Percentiles rank a stretch among this genome's conserved stretches.
phyloP scores from a whole-genome alignment of 2,113 vertebrate species.

The Eubucco bourcierii region DNA sequence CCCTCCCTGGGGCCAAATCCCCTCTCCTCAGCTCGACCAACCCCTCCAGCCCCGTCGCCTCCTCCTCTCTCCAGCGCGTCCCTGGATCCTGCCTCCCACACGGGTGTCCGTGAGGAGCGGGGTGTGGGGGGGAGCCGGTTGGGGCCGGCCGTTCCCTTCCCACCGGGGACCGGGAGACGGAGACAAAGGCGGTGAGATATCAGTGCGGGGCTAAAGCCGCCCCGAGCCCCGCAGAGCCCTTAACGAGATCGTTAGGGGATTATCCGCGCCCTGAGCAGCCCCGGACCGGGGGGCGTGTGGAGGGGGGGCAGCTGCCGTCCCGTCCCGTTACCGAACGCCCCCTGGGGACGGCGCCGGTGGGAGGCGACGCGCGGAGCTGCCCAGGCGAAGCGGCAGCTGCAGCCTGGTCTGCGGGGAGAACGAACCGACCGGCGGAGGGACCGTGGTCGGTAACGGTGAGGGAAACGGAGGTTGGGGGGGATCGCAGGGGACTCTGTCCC shows the following conservation, averaged over 20 bases:
- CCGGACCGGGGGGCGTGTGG: not conserved
- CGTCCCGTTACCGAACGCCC: not conserved
- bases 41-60: not conserved
- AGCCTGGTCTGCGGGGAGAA: not conserved
- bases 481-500: not conserved
- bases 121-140: not conserved
- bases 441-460: not conserved
- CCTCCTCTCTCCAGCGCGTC: not conserved
- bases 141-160: not conserved
- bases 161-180: not conserved
- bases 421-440: not conserved
- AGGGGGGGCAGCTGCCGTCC: not conserved
- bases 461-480: not conserved
- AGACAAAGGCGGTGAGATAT: slow-evolving; percentile 41
- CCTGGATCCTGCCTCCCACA: not conserved
- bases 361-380: not conserved
- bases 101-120: not conserved
- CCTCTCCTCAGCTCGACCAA: not conserved
- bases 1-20: not conserved
- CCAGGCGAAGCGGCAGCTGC: not conserved
- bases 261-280: slow-evolving; percentile 2
- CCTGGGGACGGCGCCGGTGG: not conserved
- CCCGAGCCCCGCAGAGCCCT: slow-evolving; percentile 28
- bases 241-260: slow-evolving; percentile 59
- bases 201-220: slow-evolving; percentile 25